phyloP scores from a whole-genome alignment of 2,113 vertebrate species.

The Xiphias gladius region DNA sequence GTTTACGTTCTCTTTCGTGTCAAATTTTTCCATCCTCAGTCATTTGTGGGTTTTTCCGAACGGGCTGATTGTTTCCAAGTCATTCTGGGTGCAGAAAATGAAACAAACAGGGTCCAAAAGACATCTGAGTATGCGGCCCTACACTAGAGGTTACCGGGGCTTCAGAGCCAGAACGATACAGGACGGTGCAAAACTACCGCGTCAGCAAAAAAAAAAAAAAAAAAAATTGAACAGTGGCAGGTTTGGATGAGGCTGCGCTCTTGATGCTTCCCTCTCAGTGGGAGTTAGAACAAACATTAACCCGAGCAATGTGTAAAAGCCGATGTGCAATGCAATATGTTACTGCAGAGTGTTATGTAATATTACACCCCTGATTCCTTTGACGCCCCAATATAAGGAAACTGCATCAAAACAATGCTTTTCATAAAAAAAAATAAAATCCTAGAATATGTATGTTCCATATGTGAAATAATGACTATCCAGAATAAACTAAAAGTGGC shows the following conservation, averaged over 20 bases:
- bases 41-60: background rate
- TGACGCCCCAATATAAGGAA: no score
- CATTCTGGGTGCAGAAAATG: background rate
- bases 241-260: no score
- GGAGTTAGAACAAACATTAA: background rate
- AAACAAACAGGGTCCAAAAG: background rate
- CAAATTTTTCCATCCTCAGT: background rate
- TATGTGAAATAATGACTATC: no score
- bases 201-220: no score
- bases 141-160: background rate
- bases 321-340: background rate
- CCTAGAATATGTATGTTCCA: no score
- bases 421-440: no score
- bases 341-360: no score
- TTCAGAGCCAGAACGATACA: background rate
- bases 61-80: background rate
- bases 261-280: background rate
- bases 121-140: background rate
- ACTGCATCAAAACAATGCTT: no score
- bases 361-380: no score
- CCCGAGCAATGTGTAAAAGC: no score
- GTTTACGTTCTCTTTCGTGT: background rate
- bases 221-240: no score
- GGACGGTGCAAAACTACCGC: conserved; percentile 2
- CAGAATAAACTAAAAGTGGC: no score